A percentile compares a stretch with the other conserved stretches of the same genome.
Evolutionary conservation across 2,797 vertebrate species (phyloP).

Genomic region (Pachyuromys duprasi): DNA sequence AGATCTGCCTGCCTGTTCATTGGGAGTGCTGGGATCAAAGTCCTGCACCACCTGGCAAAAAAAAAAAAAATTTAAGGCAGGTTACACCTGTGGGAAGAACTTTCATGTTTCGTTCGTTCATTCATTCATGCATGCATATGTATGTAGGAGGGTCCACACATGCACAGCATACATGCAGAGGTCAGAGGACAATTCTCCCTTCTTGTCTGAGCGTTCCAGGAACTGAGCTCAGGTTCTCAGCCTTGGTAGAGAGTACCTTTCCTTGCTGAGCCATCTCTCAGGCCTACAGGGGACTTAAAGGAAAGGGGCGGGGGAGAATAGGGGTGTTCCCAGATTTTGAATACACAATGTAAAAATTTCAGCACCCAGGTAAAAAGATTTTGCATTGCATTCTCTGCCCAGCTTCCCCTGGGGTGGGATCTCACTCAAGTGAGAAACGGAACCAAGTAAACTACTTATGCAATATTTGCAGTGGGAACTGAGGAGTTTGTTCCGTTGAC

Average conservation of each 20-base stretch:
- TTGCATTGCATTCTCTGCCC: not conserved
- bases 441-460: constrained; percentile 30
- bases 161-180: not conserved
- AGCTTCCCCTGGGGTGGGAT: not conserved
- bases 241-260: not conserved
- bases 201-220: too few species aligned
- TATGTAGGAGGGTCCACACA: not conserved
- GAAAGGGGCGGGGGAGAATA: not conserved
- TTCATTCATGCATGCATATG: not conserved
- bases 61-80: not conserved
- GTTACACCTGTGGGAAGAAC: not conserved
- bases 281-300: not conserved
- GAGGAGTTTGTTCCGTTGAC: constrained; percentile 41
- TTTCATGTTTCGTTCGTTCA: not conserved
- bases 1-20: not conserved
- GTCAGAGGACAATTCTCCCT: not conserved
- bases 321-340: constrained; percentile 7
- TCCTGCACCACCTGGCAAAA: not conserved
- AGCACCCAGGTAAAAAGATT: constrained; percentile 64
- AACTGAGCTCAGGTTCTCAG: not conserved
- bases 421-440: constrained; percentile 47
- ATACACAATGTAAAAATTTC: constrained; percentile 32
- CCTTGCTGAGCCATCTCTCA: not conserved
- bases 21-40: not conserved
- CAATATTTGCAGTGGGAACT: constrained; percentile 65